Conservation (phyloP, 2,888 invertebrate species). For the Selenia dentaria region DNA sequence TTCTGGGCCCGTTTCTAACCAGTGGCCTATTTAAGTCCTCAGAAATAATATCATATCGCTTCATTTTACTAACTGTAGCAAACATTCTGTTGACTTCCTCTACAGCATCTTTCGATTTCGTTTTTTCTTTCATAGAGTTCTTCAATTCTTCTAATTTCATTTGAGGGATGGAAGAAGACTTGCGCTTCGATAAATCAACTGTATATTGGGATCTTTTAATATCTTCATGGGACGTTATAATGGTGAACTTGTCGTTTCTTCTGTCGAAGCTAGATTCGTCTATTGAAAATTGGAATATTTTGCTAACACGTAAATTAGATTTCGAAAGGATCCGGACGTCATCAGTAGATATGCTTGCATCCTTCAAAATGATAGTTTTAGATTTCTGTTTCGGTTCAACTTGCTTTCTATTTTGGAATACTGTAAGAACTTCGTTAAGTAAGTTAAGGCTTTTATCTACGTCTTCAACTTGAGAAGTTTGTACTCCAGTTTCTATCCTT, state of each 20-base stretch:
- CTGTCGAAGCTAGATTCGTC: constrained; percentile 37
- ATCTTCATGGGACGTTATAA: constrained; percentile 56
- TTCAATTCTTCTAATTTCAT: constrained; percentile 75
- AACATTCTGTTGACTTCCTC: constrained; percentile 77
- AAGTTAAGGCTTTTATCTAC: constrained; percentile 50
- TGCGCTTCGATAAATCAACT: constrained; percentile 56
- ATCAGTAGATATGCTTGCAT: constrained; percentile 57
- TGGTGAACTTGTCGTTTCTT: constrained; percentile 47
- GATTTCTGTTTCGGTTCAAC: constrained; percentile 32
- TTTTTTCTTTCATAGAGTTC: constrained; percentile 60
- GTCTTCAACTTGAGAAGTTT: constrained; percentile 53
- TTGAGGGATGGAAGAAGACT: constrained; percentile 73
- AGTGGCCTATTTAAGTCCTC: constrained; percentile 55
- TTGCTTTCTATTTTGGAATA: constrained; percentile 65
- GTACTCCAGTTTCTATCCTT: constrained; percentile 31
- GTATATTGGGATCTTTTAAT: constrained; percentile 34
- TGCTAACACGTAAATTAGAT: constrained; percentile 45
- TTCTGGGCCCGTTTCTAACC: constrained; percentile 64
- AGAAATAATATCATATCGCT: constrained; percentile 15
- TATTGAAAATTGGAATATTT: constrained; percentile 56
- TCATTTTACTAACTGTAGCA: constrained; percentile 55
- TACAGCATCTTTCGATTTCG: constrained; percentile 64
- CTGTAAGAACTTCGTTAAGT: constrained; percentile 70
- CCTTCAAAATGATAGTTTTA: constrained; percentile 53
- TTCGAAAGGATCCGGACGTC: constrained; percentile 20